Conservation (phyloP, 1,140 invertebrate species). For the Patella vulgata region DNA sequence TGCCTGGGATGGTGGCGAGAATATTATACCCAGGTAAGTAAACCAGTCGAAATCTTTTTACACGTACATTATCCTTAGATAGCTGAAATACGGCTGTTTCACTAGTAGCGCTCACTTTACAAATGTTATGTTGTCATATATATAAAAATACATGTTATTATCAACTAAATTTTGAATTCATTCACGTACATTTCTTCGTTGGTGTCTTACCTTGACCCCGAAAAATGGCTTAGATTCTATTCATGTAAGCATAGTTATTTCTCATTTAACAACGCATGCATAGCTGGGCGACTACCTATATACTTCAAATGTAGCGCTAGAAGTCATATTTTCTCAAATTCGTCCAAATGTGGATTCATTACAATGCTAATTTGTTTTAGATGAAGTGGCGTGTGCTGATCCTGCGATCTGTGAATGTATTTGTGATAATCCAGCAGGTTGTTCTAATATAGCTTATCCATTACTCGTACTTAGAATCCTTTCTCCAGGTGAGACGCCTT, state of each 20-base stretch:
- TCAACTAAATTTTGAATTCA: too few species aligned
- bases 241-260: too few species aligned
- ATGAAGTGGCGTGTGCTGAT: slow-evolving; percentile 67
- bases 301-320: neutral
- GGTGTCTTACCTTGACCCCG: neutral
- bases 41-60: too few species aligned
- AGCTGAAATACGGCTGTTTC: neutral
- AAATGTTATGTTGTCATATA: neutral
- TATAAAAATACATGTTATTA: neutral
- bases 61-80: neutral
- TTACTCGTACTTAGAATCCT: slow-evolving; percentile 68
- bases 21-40: slow-evolving; percentile 59
- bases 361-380: slow-evolving; percentile 59
- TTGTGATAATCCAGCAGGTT: slow-evolving; percentile 67
- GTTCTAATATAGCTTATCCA: slow-evolving; percentile 70
- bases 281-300: neutral
- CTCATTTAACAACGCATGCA: neutral
- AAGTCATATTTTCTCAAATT: too few species aligned
- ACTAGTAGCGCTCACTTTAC: neutral
- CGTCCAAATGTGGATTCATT: too few species aligned
- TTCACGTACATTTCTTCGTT: too few species aligned
- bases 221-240: neutral
- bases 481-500: slow-evolving; percentile 61
- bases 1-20: slow-evolving; percentile 70
- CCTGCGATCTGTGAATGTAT: slow-evolving; percentile 64